These are phyloP conservation scores for Liolophura sinensis DNA, from an alignment of 1,140 invertebrate genomes.

Conservation along the genomic window DNA sequence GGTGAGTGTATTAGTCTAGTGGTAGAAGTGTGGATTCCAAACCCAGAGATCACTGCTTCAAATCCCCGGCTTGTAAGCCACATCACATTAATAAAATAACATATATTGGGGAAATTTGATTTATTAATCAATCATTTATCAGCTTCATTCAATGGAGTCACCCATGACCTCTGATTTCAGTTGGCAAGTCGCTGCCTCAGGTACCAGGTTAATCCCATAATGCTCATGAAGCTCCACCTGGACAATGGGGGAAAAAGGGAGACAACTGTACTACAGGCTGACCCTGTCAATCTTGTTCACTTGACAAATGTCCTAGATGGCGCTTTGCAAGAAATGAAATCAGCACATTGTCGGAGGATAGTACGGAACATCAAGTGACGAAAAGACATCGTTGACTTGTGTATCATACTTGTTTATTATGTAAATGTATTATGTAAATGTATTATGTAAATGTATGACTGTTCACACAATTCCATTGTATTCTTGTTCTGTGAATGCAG, in stretches of 20 bases:
- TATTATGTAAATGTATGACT: neutral
- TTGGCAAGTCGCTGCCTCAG: constrained; percentile 65
- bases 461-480: neutral
- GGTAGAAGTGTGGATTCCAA: too few relatives aligned
- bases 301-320: constrained; percentile 66
- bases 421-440: neutral
- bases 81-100: too few relatives aligned
- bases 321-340: constrained; percentile 67
- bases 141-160: constrained; percentile 6
- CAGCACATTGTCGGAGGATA: constrained; percentile 56
- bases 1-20: too few relatives aligned
- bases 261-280: constrained; percentile 65
- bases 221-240: constrained; percentile 64
- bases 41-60: too few relatives aligned
- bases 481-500: neutral
- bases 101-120: neutral
- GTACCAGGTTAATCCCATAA: constrained; percentile 64
- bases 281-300: constrained; percentile 68
- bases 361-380: constrained; percentile 51
- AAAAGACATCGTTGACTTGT: neutral
- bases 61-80: too few relatives aligned
- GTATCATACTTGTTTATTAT: neutral
- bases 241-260: constrained; percentile 50
- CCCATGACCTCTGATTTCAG: constrained; percentile 49
- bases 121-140: constrained; percentile 1